Percentiles rank a stretch among this genome's conserved stretches.
Evolutionary conservation across 2,797 vertebrate species (phyloP).

Genomic region (Echeneis naucrates): DNA sequence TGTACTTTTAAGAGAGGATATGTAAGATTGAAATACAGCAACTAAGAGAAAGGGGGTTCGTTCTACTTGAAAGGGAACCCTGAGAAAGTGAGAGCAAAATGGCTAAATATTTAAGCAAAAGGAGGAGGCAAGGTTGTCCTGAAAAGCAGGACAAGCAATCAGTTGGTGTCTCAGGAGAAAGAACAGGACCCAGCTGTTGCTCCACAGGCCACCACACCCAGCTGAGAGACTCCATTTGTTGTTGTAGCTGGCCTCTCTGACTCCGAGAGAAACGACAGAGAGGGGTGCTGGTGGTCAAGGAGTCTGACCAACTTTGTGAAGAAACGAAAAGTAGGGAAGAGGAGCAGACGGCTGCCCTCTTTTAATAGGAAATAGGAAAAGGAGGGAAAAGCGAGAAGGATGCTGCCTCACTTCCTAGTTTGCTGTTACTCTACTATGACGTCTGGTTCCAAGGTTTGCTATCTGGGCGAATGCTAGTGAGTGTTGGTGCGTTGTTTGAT

Average conservation of each 20-base stretch:
- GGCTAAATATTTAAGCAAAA: slow-evolving; percentile 25
- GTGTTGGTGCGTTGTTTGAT: slow-evolving; percentile 69
- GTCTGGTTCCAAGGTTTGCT: slow-evolving; percentile 37
- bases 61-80: slow-evolving; percentile 1
- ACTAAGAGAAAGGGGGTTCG: not conserved
- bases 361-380: slow-evolving; percentile 28
- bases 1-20: slow-evolving; percentile 12
- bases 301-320: slow-evolving; percentile 22
- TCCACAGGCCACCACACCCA: slow-evolving; percentile 81
- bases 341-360: not conserved
- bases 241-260: slow-evolving; percentile 80
- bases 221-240: slow-evolving; percentile 75
- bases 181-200: slow-evolving; percentile 85
- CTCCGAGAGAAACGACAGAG: slow-evolving; percentile 42
- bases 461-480: slow-evolving; percentile 47
- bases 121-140: slow-evolving; percentile 44
- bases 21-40: not conserved
- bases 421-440: slow-evolving; percentile 21
- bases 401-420: slow-evolving; percentile 37
- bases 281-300: slow-evolving; percentile 3
- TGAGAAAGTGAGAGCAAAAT: slow-evolving; percentile 11
- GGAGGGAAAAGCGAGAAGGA: slow-evolving; percentile 21
- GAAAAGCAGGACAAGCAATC: slow-evolving; percentile 49
- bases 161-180: slow-evolving; percentile 70
- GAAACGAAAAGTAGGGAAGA: slow-evolving; percentile 31